A percentile compares a stretch with the other conserved stretches of the same genome.
Evolutionary conservation across 1,140 invertebrate genomes (phyloP).

Genomic region (Drosophila micromelanica): DNA sequence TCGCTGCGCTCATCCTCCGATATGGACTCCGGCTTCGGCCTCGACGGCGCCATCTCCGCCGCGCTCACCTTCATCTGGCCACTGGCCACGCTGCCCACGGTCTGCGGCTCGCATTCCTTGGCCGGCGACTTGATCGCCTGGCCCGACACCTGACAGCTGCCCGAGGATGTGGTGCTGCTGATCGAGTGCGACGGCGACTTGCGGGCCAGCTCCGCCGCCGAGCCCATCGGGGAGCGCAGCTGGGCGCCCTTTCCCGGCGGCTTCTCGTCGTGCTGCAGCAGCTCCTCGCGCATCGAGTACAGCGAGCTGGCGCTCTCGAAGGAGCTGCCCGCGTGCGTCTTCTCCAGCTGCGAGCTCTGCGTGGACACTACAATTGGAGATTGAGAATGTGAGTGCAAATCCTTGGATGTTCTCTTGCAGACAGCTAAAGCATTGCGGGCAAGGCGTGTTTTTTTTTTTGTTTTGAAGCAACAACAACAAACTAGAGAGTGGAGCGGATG

Average conservation of each 20-base stretch:
- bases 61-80: slow-evolving; percentile 49
- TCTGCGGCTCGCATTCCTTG: slow-evolving; percentile 67
- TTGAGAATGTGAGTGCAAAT: neutral
- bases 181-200: slow-evolving; percentile 85
- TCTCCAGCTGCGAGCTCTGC: slow-evolving; percentile 85
- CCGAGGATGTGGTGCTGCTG: slow-evolving; percentile 87
- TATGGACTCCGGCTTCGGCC: slow-evolving; percentile 85
- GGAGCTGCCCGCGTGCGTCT: slow-evolving; percentile 89
- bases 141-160: slow-evolving; percentile 87
- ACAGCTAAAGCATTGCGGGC: slow-evolving; percentile 75
- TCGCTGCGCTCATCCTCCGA: slow-evolving; percentile 89
- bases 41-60: slow-evolving; percentile 18
- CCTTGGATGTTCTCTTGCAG: neutral
- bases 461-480: slow-evolving; percentile 80
- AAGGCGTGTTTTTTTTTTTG: slow-evolving; percentile 68
- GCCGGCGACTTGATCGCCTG: slow-evolving; percentile 73
- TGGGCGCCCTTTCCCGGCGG: slow-evolving; percentile 15
- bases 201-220: slow-evolving; percentile 65
- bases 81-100: slow-evolving; percentile 37
- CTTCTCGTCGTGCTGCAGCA: slow-evolving; percentile 82
- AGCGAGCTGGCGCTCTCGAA: slow-evolving; percentile 92
- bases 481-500: slow-evolving; percentile 36
- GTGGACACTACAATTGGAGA: slow-evolving; percentile 71
- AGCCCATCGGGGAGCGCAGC: slow-evolving; percentile 62
- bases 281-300: slow-evolving; percentile 90